Base-by-base conservation (phyloP, 2,797 vertebrate genomes). In the Diceros bicornis region DNA sequence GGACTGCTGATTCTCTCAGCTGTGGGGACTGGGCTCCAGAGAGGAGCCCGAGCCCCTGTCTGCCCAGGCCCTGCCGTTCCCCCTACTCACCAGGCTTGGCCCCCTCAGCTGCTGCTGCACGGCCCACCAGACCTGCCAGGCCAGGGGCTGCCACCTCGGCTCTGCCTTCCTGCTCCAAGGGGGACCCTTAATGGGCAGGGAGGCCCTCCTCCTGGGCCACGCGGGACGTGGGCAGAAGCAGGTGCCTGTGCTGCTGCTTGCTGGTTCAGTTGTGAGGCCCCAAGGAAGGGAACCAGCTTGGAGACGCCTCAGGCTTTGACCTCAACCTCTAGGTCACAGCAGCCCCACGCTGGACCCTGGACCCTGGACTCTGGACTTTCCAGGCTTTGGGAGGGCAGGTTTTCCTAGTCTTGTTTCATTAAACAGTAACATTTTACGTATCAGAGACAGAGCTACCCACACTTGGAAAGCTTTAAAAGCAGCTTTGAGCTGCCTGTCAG, bases 251-350 rank as follows among this genome's bases (percentile, higher is more conserved):
- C 20, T 0, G 44, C 7, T 17, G 34, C 50, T 14, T n/a, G 32
- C 4, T 1, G 2, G 55, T 47, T 10, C 7, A 0, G 25, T 59
- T n/a, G 68, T 37, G 5, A 2, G 1, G 25, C 52, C 25, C 29
- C 11, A 7, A 3, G 23, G 47, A 8, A 23, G 20, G 78, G 37
- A 27, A 21, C 12, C 17, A 4, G 32, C 27, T 16, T 2, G 2
- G 11, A 44, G 84, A 69, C 0, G 20, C 57, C 79, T 64, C 25
- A 52, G 1, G n/a, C 68, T 32, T 21, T 57, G n/a, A 16, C 20
- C 29, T 34, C 52, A 4, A 10, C 62, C 20, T 17, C 7, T 6
- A 12, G 72, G 57, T 21, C 27, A 7, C 2, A 9, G 41, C 0
- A 4, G n/a, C 27, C 9, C 0, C 34, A 17, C 2, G 13, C 8